Conservation (phyloP, 2,113 vertebrate species). For the Pelodiscus sinensis region DNA sequence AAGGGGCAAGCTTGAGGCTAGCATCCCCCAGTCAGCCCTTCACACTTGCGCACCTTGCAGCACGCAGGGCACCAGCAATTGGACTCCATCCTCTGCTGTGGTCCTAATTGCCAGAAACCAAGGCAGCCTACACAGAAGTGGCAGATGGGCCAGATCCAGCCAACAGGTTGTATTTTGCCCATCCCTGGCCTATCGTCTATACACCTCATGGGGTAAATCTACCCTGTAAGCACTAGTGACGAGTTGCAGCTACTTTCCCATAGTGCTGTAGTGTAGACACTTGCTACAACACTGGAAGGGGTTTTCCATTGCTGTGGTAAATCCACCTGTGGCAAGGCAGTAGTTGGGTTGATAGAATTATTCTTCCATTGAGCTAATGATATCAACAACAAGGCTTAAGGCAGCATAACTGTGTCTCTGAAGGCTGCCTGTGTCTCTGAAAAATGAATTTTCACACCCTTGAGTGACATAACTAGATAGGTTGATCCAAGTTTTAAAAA, state of each 20-base stretch:
- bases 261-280: background rate
- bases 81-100: no score
- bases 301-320: background rate
- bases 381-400: background rate
- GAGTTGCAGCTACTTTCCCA: background rate
- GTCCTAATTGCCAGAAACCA: no score
- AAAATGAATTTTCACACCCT: no score
- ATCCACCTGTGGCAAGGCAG: background rate
- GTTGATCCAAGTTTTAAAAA: background rate
- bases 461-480: background rate
- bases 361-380: background rate
- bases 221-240: background rate
- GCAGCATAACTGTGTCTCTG: background rate
- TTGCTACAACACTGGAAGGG: background rate
- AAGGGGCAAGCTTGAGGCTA: no score
- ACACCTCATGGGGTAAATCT: background rate
- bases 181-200: background rate
- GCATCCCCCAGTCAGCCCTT: no score
- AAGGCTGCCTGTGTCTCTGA: no score
- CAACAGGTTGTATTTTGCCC: no score
- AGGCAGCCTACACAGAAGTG: no score
- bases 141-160: no score
- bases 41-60: no score
- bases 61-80: no score
- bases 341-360: background rate